Percentiles rank a stretch among this genome's conserved stretches.
These are phyloP conservation scores for Phortica okadai DNA, from an alignment of 2,888 invertebrate genomes.

Conservation along the genomic window DNA sequence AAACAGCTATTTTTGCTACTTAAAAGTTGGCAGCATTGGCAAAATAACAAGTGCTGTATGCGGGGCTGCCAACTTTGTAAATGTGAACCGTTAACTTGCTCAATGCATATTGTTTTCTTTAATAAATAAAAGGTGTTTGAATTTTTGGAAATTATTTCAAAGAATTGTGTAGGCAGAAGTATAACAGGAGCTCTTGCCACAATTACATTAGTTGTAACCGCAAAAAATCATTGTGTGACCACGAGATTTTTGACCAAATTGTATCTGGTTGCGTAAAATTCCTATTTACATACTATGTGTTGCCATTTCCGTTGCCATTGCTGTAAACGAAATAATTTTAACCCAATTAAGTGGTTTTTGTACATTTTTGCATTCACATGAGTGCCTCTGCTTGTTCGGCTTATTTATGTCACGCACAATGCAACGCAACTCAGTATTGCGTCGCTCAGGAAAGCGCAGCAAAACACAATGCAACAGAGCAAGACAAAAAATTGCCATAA, in stretches of 20 bases:
- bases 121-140: too few species aligned
- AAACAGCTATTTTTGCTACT: too few species aligned
- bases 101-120: too few species aligned
- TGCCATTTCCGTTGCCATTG: constrained; percentile 3
- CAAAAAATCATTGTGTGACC: too few species aligned
- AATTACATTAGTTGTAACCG: too few species aligned
- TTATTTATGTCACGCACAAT: constrained; percentile 47
- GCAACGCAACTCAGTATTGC: background rate
- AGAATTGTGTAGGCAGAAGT: too few species aligned
- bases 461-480: background rate
- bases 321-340: constrained; percentile 62
- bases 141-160: too few species aligned
- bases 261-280: background rate
- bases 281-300: background rate
- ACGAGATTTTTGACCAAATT: background rate
- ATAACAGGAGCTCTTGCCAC: too few species aligned
- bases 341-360: constrained; percentile 62
- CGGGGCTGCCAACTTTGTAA: too few species aligned
- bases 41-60: too few species aligned
- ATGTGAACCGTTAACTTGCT: too few species aligned
- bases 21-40: too few species aligned
- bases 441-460: background rate
- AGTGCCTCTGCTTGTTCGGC: constrained; percentile 32
- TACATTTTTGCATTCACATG: constrained; percentile 53
- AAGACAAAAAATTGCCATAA: constrained; percentile 10